These are phyloP conservation scores for Rhinichthys klamathensis DNA, from an alignment of 2,113 vertebrate species.

Conservation along the genomic window DNA sequence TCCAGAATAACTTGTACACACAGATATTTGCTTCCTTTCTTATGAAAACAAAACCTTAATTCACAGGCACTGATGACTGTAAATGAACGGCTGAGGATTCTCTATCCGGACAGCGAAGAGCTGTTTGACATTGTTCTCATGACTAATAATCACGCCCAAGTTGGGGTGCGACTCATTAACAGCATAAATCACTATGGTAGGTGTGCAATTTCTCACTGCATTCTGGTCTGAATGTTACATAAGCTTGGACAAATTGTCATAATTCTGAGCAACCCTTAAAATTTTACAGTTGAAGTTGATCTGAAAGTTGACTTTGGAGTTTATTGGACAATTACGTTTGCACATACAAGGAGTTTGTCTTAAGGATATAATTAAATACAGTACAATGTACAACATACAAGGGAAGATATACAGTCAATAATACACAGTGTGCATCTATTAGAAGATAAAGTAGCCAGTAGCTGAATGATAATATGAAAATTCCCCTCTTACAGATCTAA, in stretches of 20 bases:
- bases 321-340: background rate
- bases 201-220: conserved; percentile 43
- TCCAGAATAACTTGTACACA: too few relatives aligned
- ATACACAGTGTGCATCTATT: background rate
- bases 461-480: background rate
- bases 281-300: background rate
- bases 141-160: conserved; percentile 97
- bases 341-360: background rate
- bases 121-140: conserved; percentile 96
- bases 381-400: background rate
- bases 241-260: background rate
- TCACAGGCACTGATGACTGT: conserved; percentile 82
- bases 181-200: conserved; percentile 96
- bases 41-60: background rate
- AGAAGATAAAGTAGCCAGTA: background rate
- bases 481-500: conserved; percentile 77
- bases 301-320: background rate
- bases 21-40: background rate
- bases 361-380: background rate
- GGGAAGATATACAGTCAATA: background rate
- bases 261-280: background rate
- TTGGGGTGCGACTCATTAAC: conserved; percentile 96
- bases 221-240: background rate
- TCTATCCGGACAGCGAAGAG: conserved; percentile 92
- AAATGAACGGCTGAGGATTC: conserved; percentile 82